These are phyloP conservation scores for Calliopsis andreniformis DNA, from an alignment of 1,140 invertebrate species.

Conservation along the genomic window DNA sequence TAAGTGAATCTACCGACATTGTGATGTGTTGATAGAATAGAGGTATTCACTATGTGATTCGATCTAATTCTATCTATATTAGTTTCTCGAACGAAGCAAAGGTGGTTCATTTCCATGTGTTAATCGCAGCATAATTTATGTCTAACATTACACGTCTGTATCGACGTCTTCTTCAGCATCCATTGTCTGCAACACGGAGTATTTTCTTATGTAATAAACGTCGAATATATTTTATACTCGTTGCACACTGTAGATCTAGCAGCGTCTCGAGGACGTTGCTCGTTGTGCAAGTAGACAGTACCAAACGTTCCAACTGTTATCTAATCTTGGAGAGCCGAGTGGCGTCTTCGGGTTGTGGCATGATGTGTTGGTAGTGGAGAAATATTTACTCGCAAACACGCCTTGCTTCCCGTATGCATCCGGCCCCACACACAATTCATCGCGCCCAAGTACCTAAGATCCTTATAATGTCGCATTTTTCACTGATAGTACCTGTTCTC, in stretches of 20 bases:
- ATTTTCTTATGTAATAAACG: conserved; percentile 52
- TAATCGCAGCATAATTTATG: conserved; percentile 18
- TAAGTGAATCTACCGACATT: too few relatives aligned
- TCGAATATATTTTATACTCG: conserved; percentile 46
- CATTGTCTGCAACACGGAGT: conserved; percentile 24
- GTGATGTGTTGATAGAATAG: too few relatives aligned
- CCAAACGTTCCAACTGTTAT: conserved; percentile 58
- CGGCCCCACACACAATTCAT: not conserved
- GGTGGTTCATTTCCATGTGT: not conserved
- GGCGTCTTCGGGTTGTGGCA: conserved; percentile 40
- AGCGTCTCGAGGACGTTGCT: conserved; percentile 9
- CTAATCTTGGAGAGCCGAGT: conserved; percentile 54
- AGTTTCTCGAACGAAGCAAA: too few relatives aligned
- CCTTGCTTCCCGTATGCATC: conserved; percentile 34
- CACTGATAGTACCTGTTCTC: not conserved
- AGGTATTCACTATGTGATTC: too few relatives aligned
- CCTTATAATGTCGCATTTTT: not conserved
- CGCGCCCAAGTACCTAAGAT: not conserved
- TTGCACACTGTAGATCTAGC: not conserved
- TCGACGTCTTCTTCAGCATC: conserved; percentile 18
- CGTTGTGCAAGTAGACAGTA: conserved; percentile 50
- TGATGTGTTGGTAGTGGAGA: conserved; percentile 44
- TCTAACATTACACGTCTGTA: not conserved
- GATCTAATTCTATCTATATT: too few relatives aligned
- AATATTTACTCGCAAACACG: conserved; percentile 59